Evolutionary conservation across 1,140 invertebrate genomes (phyloP), one percentile per base, ranked within the genome.

Genomic region (Cherax quadricarinatus): DNA sequence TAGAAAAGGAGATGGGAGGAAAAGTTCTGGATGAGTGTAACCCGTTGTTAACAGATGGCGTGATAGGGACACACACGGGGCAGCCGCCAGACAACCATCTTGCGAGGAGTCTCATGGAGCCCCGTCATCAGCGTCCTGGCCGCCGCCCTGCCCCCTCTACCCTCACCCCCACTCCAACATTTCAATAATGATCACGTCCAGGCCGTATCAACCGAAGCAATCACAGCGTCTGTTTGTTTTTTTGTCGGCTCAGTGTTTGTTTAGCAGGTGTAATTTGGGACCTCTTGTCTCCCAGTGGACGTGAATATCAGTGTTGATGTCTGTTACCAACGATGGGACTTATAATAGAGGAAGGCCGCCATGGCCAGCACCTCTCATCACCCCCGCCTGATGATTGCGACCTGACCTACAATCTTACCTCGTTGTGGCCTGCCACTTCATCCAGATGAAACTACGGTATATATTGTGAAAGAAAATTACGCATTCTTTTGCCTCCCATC

Each of bases 181-280:
- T 89, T 83, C 88, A 84, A 89, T 89, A 89, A 89, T 84, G 53
- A 89, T 89, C 80, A 82, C 62, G 88, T 83, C 24, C 70, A 53
- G 24, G 49, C 53, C 70, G 7, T 87, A 75, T 79, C 85, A 75
- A 53, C 66, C 51, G 30, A 24, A 30, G 5, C 85, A 75, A 79
- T 79, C 85, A 79, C 83, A 48, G 30, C 30, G 70, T 85, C 60
- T 70, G 83, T 85, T 85, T 85, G 83, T 88, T 80, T 80, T 70
- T 60, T 60, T 24, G 30, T 60, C 24, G 6, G 62, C 9, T 3
- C 86, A 51, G n/a, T 89, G 81, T 89, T 89, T 89, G 88, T 89
- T 89, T 89, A 84, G 88, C 81, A 21, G 24, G 88, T 84, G 81
- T 89, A 89, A 89, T 84, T 89, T 89, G 88, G 62, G 57, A 80